Conservation (phyloP, 2,888 invertebrate species). For the Digitonthophagus gazella region DNA sequence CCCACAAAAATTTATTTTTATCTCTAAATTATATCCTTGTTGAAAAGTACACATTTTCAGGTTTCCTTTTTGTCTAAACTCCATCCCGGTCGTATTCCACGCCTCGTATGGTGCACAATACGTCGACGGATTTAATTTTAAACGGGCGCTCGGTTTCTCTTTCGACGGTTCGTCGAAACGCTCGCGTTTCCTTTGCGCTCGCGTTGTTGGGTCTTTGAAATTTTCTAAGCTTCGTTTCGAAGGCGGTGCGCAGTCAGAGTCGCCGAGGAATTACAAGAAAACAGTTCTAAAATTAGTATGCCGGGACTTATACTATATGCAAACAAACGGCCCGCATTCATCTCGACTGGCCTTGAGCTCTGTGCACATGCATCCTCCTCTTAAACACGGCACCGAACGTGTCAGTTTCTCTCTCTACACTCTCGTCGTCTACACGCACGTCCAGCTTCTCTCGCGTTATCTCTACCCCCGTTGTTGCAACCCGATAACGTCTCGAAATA, state of each 20-base stretch:
- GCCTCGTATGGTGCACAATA: neutral
- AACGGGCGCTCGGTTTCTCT: neutral
- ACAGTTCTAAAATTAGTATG: slow-evolving; percentile 28
- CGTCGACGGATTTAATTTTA: neutral
- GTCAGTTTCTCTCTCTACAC: slow-evolving; percentile 1
- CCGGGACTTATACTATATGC: slow-evolving; percentile 23
- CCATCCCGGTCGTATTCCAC: too few relatives aligned
- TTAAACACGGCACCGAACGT: neutral
- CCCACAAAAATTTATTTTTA: too few relatives aligned
- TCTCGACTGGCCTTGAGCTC: slow-evolving; percentile 26
- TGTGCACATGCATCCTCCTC: slow-evolving; percentile 25
- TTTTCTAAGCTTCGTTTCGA: slow-evolving; percentile 1
- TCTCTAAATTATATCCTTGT: too few relatives aligned
- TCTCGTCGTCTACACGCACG: neutral
- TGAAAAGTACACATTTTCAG: too few relatives aligned
- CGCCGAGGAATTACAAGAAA: slow-evolving; percentile 25
- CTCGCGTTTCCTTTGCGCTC: neutral
- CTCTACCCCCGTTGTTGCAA: neutral
- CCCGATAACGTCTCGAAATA: neutral
- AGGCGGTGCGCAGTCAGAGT: neutral
- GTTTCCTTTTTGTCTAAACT: too few relatives aligned
- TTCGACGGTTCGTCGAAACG: neutral
- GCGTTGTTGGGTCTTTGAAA: neutral
- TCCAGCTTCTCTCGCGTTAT: neutral
- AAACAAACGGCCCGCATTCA: slow-evolving; percentile 28